phyloP scores from a whole-genome alignment of 2,888 invertebrate genomes.

The Acleris sparsana region DNA sequence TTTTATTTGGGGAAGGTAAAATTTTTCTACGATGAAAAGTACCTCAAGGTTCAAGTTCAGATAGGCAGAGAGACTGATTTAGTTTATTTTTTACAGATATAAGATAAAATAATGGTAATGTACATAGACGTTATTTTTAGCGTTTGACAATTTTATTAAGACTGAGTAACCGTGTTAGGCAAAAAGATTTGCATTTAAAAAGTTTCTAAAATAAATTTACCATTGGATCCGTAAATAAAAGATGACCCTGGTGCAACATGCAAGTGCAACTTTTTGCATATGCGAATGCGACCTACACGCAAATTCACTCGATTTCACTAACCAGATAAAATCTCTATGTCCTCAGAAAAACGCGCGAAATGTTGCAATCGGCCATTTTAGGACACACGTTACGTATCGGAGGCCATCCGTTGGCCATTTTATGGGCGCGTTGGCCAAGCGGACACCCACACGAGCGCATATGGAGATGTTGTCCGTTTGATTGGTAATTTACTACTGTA shows the following conservation, averaged over 20 bases:
- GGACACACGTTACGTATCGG: constrained; percentile 34
- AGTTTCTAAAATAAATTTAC: no score
- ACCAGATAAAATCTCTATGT: constrained; percentile 34
- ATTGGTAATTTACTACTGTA: constrained; percentile 36
- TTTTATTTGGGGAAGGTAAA: no score
- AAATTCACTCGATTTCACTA: constrained; percentile 34
- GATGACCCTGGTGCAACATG: constrained; percentile 6
- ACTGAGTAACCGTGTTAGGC: no score
- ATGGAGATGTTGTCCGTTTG: constrained; percentile 32
- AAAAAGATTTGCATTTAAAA: no score
- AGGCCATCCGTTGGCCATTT: constrained; percentile 39
- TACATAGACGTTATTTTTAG: no score
- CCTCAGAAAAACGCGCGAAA: constrained; percentile 28
- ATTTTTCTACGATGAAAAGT: no score
- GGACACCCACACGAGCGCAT: constrained; percentile 38
- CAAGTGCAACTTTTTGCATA: constrained; percentile 24
- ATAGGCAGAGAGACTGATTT: no score
- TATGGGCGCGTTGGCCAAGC: constrained; percentile 35
- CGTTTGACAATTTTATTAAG: no score
- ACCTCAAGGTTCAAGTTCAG: no score
- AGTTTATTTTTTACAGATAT: no score
- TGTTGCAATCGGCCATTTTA: constrained; percentile 39
- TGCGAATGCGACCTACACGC: constrained; percentile 27
- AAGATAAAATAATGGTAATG: no score
- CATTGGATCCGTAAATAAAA: no score